These are phyloP conservation scores for Cotesia vestalis DNA, from an alignment of 1,140 invertebrate species.

Conservation along the genomic window DNA sequence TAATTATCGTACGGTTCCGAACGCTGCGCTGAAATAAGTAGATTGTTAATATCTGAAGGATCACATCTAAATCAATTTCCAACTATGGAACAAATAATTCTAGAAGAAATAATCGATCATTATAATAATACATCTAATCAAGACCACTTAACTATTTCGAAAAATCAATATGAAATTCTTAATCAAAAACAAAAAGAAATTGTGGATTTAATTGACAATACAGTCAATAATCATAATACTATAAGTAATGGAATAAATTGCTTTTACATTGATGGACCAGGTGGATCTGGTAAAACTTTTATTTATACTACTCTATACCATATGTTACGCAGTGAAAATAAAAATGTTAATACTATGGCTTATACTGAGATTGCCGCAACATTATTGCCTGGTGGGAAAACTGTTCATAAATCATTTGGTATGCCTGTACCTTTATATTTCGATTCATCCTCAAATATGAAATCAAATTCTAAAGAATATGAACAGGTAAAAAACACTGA, in stretches of 20 bases:
- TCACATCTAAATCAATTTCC: not conserved
- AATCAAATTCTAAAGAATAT: not conserved
- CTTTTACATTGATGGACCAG: slow-evolving; percentile 7
- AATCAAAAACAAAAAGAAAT: slow-evolving; percentile 2
- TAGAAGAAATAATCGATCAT: not conserved
- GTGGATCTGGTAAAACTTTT: slow-evolving; percentile 7
- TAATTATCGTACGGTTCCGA: slow-evolving; percentile 31
- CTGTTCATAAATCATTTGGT: slow-evolving; percentile 1
- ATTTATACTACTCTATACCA: slow-evolving; percentile 9
- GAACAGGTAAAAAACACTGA: slow-evolving; percentile 1
- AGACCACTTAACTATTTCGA: not conserved
- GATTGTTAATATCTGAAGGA: not conserved
- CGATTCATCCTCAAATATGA: slow-evolving; percentile 6
- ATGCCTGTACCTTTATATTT: not conserved
- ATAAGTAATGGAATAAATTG: not conserved
- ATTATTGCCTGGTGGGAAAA: not conserved
- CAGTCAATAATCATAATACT: not conserved
- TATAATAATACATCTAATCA: not conserved
- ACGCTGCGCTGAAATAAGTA: not conserved
- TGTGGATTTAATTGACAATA: not conserved
- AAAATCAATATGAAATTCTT: not conserved
- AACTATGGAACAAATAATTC: not conserved
- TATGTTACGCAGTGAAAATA: not conserved
- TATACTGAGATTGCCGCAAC: slow-evolving; percentile 7
- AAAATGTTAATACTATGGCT: slow-evolving; percentile 3